These are phyloP conservation scores for Nomada ferruginata DNA, from an alignment of 2,888 invertebrate species.

Conservation along the genomic window DNA sequence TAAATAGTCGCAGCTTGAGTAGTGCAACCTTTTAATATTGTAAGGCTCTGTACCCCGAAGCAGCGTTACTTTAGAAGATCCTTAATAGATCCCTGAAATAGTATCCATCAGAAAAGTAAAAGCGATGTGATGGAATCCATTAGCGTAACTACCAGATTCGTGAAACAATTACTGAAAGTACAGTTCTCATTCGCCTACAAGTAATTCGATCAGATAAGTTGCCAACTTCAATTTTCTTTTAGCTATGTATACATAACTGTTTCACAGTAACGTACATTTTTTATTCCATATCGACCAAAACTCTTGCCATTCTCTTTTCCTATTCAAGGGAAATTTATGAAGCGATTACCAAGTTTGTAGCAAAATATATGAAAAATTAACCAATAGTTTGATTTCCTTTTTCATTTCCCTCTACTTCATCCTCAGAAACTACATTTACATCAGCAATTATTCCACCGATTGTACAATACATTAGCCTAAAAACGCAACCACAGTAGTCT, in stretches of 20 bases:
- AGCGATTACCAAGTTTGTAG: too few relatives aligned
- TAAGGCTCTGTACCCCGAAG: too few relatives aligned
- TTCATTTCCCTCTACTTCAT: too few relatives aligned
- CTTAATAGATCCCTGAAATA: background rate
- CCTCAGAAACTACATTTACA: too few relatives aligned
- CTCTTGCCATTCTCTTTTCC: too few relatives aligned
- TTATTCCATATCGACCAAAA: too few relatives aligned
- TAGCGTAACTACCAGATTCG: background rate
- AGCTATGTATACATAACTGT: too few relatives aligned
- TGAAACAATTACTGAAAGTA: background rate
- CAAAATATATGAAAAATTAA: too few relatives aligned
- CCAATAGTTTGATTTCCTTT: too few relatives aligned
- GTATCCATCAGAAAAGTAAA: background rate
- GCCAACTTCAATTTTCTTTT: too few relatives aligned
- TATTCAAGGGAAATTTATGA: too few relatives aligned
- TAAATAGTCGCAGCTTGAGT: background rate
- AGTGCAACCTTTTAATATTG: constrained; percentile 18
- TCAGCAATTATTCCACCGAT: background rate
- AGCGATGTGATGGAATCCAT: background rate
- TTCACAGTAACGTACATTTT: too few relatives aligned
- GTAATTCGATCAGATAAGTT: background rate
- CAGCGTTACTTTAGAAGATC: background rate
- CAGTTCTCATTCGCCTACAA: background rate
- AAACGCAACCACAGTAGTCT: background rate
- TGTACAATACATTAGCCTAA: background rate